Evolutionary conservation across 1,140 invertebrate species (phyloP).

Genomic region (Patella vulgata): DNA sequence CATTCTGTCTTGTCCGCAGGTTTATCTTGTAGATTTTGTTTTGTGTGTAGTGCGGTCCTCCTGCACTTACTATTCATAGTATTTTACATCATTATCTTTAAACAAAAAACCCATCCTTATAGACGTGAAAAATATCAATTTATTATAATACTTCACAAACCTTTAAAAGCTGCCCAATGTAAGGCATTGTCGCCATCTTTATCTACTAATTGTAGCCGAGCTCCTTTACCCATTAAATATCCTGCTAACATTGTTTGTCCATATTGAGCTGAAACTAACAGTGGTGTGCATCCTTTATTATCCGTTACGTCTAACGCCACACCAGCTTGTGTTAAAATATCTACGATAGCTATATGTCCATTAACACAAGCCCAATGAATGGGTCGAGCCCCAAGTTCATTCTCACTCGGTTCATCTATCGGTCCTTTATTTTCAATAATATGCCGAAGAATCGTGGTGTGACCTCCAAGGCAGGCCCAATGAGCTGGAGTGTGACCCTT

Average conservation of each 20-base stretch:
- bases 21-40: no score
- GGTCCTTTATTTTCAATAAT: conserved; percentile 84
- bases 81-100: no score
- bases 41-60: no score
- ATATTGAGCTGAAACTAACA: conserved; percentile 94
- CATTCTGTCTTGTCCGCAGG: no score
- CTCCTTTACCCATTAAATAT: conserved; percentile 88
- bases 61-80: no score
- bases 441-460: conserved; percentile 71
- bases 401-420: conserved; percentile 85
- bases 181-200: conserved; percentile 92
- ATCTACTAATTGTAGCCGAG: conserved; percentile 83
- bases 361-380: conserved; percentile 91
- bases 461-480: conserved; percentile 88
- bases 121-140: no score
- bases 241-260: conserved; percentile 88
- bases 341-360: conserved; percentile 84
- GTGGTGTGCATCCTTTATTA: conserved; percentile 88
- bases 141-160: no score
- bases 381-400: conserved; percentile 86
- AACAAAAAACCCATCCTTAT: no score
- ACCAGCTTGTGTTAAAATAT: conserved; percentile 79
- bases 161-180: conserved; percentile 94
- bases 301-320: conserved; percentile 89
- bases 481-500: conserved; percentile 93